Evolutionary conservation across 2,888 invertebrate species (phyloP).

Genomic region (Aporophyla nigra): DNA sequence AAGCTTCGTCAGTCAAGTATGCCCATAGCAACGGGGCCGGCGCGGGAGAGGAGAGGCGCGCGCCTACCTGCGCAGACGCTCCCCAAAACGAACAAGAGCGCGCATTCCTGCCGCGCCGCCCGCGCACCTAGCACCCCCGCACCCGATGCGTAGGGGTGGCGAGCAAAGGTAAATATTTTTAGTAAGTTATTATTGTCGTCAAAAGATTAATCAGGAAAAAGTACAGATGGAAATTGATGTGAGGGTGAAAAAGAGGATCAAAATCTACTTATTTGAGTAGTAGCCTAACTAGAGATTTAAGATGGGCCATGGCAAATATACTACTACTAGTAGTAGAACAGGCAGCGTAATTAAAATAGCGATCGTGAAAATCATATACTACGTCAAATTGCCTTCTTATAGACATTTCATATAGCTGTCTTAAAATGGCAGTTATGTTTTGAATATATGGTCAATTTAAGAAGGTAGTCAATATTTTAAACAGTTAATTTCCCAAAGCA

Average conservation of each 20-base stretch:
- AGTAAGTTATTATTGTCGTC: neutral
- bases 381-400: too few species aligned
- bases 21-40: constrained; percentile 76
- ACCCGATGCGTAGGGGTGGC: constrained; percentile 75
- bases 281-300: too few species aligned
- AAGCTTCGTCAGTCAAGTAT: constrained; percentile 68
- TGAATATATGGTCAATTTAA: neutral
- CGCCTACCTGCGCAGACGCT: constrained; percentile 90
- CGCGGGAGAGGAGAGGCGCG: constrained; percentile 72
- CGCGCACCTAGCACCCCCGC: constrained; percentile 73
- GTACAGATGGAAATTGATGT: neutral
- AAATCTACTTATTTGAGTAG: too few species aligned
- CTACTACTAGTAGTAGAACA: too few species aligned
- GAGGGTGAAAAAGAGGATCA: neutral
- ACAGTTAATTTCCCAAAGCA: too few species aligned
- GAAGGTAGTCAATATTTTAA: neutral
- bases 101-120: constrained; percentile 85
- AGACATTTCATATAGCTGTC: too few species aligned
- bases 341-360: too few species aligned
- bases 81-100: constrained; percentile 90
- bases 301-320: too few species aligned
- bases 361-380: too few species aligned
- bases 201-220: neutral
- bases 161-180: neutral
- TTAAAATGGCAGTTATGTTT: too few species aligned